Evolutionary conservation across 2,888 invertebrate species (phyloP), one percentile per base, ranked within the genome.

Genomic region (Brachyptera risi): DNA sequence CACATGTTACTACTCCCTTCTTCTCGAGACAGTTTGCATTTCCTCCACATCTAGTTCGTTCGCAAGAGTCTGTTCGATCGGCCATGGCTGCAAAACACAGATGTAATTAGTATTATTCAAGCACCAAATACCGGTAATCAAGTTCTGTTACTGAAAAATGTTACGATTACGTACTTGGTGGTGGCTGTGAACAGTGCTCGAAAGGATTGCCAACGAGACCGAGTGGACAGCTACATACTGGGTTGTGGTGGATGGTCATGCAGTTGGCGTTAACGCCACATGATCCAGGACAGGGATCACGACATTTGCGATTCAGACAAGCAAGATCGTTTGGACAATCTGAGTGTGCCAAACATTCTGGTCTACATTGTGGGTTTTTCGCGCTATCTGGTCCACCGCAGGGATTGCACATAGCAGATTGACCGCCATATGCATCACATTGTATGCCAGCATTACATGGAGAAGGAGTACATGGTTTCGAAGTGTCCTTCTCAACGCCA

Each of bases 261-360:
- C 90, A 90, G 62, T 83, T 71, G 47, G 90, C 86, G 69, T 86
- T 86, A 51, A 86, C 80, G 49, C 90, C 90, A 71, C 90, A 90
- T 2, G 88, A 86, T 54, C 90, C 90, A 7, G 85, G 85, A 68
- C 90, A 91, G 17, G 90, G 90, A 74, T 92, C 87, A 13, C 83
- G 73, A 71, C 92, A 92, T 71, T 80, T 83, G 68, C 86, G 84
- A 65, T 84, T 83, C 56, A 90, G 76, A 71, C 92, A 92, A 59
- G 90, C 88, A 70, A 80, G 85, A 71, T 89, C 79, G 70, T 88
- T 88, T 56, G 86, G 80, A 78, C 92, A 92, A 70, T 92, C 92
- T 1, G 88, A 84, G 71, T 86, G 88, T 15, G 86, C 81, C 56
- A 92, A 76, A 75, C 93, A 93, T 76, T 92, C 91, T 31, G 92